Base-by-base conservation (phyloP, 2,113 vertebrate genomes). In the Pipa parva region DNA sequence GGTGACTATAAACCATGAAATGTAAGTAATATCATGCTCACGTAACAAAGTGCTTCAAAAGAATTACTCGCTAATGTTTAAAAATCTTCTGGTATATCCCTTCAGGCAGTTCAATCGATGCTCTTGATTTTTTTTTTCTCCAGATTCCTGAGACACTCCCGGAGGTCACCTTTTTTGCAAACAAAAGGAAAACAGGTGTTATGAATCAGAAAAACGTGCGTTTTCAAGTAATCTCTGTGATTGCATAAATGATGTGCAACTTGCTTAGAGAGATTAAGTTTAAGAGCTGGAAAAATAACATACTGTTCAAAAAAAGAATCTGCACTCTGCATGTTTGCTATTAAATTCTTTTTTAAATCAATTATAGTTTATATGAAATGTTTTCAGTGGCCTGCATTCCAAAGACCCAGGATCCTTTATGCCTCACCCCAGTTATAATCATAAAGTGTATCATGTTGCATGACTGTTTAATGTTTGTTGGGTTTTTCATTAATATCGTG, bases 221-320 rank as follows among this genome's bases (percentile, higher is more conserved):
- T 72, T 63, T 58, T 26, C 25, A 52, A 59, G 33, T 69, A 69
- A 73, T 73, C 50, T 59, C 52, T 63, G 20, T 55, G 28, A 63
- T 66, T 66, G 71, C 51, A 58, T 31, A 63, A 58, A 63, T 73
- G 65, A 58, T 49, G 42, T 70, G 66, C 65, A 61, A 61, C 66
- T 61, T 54, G 48, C 72, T 57, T 63, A 12, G 65, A 55, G 29
- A 68, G 65, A 59, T 70, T 61, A 70, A 45, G 66, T 70, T 70
- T 73, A 73, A 74, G 71, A 25, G 58, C 69, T 37, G 48, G 33
- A 71, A 49, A 74, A 29, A 64, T 11, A 73, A 29, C 62, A 24
- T 42, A 17, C 11, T 72, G 57, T 67, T 76, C 60, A n/a, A n/a
- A 74, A 60, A 79, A 42, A 39, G 70, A 80, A 75, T 71, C 63